These are phyloP conservation scores for Esox niger DNA, from an alignment of 2,113 vertebrate species.

Conservation along the genomic window DNA sequence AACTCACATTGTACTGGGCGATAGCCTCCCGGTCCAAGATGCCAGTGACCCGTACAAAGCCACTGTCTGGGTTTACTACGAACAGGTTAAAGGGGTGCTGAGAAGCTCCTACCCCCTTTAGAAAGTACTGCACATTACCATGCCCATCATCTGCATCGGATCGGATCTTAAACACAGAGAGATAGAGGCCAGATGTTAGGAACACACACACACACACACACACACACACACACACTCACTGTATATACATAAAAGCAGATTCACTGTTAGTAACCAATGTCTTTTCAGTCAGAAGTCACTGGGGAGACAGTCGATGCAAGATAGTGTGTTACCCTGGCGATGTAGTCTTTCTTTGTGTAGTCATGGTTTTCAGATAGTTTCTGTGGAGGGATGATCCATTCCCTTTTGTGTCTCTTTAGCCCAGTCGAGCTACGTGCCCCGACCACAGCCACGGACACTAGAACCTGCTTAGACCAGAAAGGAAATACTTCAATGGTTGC, in stretches of 20 bases:
- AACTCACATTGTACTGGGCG: slow-evolving; percentile 61
- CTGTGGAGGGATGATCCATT: slow-evolving; percentile 80
- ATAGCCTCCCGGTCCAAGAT: slow-evolving; percentile 80
- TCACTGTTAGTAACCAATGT: not conserved
- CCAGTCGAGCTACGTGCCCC: not conserved
- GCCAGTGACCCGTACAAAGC: slow-evolving; percentile 79
- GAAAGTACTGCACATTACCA: slow-evolving; percentile 72
- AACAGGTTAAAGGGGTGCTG: slow-evolving; percentile 78
- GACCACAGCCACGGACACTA: slow-evolving; percentile 8
- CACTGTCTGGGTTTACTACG: slow-evolving; percentile 74
- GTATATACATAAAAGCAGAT: not conserved
- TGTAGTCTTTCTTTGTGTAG: slow-evolving; percentile 64
- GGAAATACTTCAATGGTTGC: too few relatives aligned
- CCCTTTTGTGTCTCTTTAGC: slow-evolving; percentile 70
- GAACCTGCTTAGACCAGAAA: slow-evolving; percentile 31
- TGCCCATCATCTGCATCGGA: slow-evolving; percentile 69
- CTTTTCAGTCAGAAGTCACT: not conserved
- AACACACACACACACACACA: not conserved
- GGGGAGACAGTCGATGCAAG: too few relatives aligned
- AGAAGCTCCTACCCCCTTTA: slow-evolving; percentile 77
- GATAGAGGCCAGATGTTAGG: not conserved
- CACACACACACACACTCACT: not conserved
- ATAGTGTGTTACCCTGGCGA: slow-evolving; percentile 72
- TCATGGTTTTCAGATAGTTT: slow-evolving; percentile 76
- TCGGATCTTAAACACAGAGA: slow-evolving; percentile 76